A percentile compares a stretch with the other conserved stretches of the same genome.
These are phyloP conservation scores for Paradisaea rubra DNA, from an alignment of 2,113 vertebrate genomes.

Conservation along the genomic window DNA sequence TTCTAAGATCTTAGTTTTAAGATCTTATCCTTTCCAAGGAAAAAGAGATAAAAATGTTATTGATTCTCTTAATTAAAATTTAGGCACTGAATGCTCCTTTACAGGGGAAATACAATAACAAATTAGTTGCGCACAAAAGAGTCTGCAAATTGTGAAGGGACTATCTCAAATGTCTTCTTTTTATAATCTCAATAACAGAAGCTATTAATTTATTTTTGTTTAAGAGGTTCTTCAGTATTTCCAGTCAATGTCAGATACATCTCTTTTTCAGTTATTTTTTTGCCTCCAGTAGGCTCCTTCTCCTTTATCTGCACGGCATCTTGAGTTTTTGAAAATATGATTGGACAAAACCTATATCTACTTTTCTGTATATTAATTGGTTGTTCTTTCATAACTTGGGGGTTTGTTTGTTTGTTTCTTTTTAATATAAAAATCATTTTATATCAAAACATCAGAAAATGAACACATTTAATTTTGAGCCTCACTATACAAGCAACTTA, in stretches of 20 bases:
- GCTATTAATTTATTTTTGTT: constrained; percentile 6
- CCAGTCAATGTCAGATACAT: constrained; percentile 4
- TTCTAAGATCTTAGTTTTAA: neutral
- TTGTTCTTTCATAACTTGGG: neutral
- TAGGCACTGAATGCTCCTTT: neutral
- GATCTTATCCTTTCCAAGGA: neutral
- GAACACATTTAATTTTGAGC: neutral
- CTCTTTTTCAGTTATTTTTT: constrained; percentile 34
- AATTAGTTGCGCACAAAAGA: constrained; percentile 16
- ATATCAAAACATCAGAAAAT: neutral
- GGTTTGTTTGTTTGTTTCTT: neutral
- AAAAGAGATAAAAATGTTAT: neutral
- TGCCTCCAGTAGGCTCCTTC: neutral
- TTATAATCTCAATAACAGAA: constrained; percentile 15
- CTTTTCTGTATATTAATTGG: neutral
- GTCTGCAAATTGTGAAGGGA: neutral
- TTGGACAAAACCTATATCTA: neutral
- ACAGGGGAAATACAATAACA: constrained; percentile 7
- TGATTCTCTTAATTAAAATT: constrained; percentile 40
- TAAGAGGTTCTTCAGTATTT: neutral
- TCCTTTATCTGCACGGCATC: neutral
- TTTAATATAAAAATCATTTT: neutral
- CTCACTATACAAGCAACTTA: neutral
- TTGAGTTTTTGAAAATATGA: neutral
- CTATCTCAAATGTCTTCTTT: neutral